Evolutionary conservation across 1,140 invertebrate genomes (phyloP), one percentile per base, ranked within the genome.

Genomic region (Eupeodes corollae): DNA sequence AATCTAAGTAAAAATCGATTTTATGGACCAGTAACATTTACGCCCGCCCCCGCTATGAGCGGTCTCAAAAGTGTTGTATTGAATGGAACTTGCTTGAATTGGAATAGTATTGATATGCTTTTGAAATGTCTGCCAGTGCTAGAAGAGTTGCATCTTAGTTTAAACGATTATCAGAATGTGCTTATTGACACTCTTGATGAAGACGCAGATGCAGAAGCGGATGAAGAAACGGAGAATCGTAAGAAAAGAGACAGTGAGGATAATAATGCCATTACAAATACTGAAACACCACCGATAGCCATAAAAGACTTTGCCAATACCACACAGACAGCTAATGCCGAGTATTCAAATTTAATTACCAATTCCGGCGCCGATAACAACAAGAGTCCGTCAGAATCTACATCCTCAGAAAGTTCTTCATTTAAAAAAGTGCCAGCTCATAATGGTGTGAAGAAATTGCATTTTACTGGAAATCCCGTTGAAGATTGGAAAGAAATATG

Each of bases 1-100:
- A 95, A 95, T 67, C 70, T 95, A 48, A 92, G 88, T 62, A 90
- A 91, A 69, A 95, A 95, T 66, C 76, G 79, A 43, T 70, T 94
- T 11, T 76, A 77, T 11, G 78, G 80, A 26, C 76, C 82, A 18
- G 61, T 84, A n/a, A 53, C 49, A 30, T 41, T 51, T 5, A 73
- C 51, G 46, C 48, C 50, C 15, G 41, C 53, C 14, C 67, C 8
- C 57, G 68, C 15, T 69, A 77, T 57, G 70, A 75, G 80, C 14
- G 76, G 79, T 48, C 70, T 91, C 6, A 80, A 75, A 45, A 83
- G 83, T 61, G 70, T 92, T 15, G 87, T 94, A 21, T 69, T 95
- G 1, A 95, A 94, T 64, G 85, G 84, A 19, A 92, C 89, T 1
- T 77, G 83, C 49, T 77, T 91, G 8, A 78, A 85, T 37, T 94